Evolutionary conservation across 2,888 invertebrate species (phyloP).

Genomic region (Drosophila pegasa): DNA sequence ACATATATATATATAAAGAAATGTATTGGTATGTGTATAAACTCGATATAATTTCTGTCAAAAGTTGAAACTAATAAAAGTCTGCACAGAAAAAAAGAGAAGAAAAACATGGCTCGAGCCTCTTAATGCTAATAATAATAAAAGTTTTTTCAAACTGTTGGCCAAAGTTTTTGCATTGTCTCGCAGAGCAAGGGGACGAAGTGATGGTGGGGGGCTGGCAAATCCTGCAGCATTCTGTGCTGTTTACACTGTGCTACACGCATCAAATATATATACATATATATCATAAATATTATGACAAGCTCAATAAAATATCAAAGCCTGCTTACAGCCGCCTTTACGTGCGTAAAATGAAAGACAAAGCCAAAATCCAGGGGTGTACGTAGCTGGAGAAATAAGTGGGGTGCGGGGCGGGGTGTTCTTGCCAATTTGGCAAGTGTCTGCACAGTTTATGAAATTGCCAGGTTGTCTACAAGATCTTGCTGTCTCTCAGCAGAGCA

Average conservation of each 20-base stretch:
- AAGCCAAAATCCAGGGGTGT: constrained; percentile 15
- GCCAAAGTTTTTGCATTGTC: constrained; percentile 74
- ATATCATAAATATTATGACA: constrained; percentile 80
- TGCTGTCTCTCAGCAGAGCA: constrained; percentile 26
- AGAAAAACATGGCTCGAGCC: constrained; percentile 30
- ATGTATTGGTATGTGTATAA: constrained; percentile 33
- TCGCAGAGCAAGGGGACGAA: constrained; percentile 6
- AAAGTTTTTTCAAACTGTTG: constrained; percentile 60
- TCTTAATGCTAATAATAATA: constrained; percentile 65
- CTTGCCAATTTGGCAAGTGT: constrained; percentile 75
- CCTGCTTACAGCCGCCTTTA: constrained; percentile 61
- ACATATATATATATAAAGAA: constrained; percentile 12
- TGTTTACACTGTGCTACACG: constrained; percentile 37
- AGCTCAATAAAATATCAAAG: constrained; percentile 80
- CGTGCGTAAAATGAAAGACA: constrained; percentile 65
- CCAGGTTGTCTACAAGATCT: constrained; percentile 73
- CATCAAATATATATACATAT: constrained; percentile 50
- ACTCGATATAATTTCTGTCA: constrained; percentile 81
- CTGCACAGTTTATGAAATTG: constrained; percentile 77
- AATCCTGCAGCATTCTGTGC: constrained; percentile 13
- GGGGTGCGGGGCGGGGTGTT: neutral
- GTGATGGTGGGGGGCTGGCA: constrained; percentile 1
- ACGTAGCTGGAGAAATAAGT: neutral
- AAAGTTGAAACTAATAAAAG: constrained; percentile 81
- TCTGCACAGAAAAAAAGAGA: constrained; percentile 37